These are phyloP conservation scores for Smutsia temminckii DNA, from an alignment of 2,797 vertebrate species.

Conservation along the genomic window DNA sequence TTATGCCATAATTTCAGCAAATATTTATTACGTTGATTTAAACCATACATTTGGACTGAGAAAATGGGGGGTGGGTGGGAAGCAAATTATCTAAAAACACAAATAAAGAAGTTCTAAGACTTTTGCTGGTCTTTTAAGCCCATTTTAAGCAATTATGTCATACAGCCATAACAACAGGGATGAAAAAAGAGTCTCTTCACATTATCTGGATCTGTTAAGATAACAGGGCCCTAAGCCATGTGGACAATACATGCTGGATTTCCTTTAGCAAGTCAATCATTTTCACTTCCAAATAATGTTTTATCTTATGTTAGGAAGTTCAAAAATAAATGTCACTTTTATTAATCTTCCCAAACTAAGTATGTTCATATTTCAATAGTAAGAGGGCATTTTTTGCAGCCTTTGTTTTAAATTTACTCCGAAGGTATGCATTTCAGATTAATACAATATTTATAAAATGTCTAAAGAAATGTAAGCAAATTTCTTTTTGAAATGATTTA, in stretches of 20 bases:
- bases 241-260: neutral
- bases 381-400: conserved; percentile 27
- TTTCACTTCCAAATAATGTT: conserved; percentile 4
- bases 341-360: conserved; percentile 21
- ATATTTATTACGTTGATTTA: conserved; percentile 22
- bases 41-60: neutral
- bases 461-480: conserved; percentile 56
- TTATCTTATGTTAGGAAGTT: conserved; percentile 49
- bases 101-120: neutral
- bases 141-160: neutral
- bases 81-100: neutral
- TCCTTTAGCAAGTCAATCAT: neutral
- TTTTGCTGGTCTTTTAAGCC: neutral
- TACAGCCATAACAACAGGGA: neutral
- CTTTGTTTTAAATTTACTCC: conserved; percentile 44
- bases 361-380: conserved; percentile 9
- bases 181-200: neutral
- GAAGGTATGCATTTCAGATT: conserved; percentile 61
- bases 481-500: conserved; percentile 66
- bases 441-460: conserved; percentile 61
- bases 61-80: neutral
- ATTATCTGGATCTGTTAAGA: neutral
- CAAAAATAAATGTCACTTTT: conserved; percentile 38
- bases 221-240: neutral
- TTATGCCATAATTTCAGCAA: neutral